Conservation (phyloP, 2,113 vertebrate species). For the Cercocebus atys region DNA sequence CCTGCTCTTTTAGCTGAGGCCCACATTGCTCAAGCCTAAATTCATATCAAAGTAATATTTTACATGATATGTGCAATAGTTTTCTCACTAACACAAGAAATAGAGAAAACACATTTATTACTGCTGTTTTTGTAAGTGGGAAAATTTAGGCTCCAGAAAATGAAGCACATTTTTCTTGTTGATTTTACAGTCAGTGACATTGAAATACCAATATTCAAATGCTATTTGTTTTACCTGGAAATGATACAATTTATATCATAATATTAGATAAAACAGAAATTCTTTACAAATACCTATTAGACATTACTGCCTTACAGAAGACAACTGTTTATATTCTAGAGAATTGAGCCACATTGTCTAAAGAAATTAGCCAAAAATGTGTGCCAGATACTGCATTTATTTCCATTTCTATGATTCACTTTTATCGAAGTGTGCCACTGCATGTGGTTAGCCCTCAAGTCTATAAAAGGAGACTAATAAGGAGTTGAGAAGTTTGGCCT, state of each 20-base stretch:
- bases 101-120: background rate
- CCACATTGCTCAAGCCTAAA: background rate
- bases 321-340: background rate
- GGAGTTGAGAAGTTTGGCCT: constrained; percentile 38
- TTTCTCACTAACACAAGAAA: background rate
- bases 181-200: background rate
- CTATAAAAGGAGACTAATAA: constrained; percentile 68
- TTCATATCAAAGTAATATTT: background rate
- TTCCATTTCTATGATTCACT: background rate
- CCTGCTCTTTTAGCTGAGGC: background rate
- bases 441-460: constrained; percentile 18
- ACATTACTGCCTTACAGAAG: background rate
- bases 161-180: background rate
- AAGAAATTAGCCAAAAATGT: background rate
- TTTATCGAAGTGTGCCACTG: constrained; percentile 28
- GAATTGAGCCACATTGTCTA: background rate
- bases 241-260: background rate
- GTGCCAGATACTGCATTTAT: background rate
- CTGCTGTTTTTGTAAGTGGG: background rate
- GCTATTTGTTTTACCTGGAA: background rate
- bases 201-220: background rate
- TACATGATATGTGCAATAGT: background rate
- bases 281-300: background rate
- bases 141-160: background rate
- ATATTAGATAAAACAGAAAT: background rate